Conservation (phyloP, 2,888 invertebrate species). For the Scotopteryx bipunctaria region DNA sequence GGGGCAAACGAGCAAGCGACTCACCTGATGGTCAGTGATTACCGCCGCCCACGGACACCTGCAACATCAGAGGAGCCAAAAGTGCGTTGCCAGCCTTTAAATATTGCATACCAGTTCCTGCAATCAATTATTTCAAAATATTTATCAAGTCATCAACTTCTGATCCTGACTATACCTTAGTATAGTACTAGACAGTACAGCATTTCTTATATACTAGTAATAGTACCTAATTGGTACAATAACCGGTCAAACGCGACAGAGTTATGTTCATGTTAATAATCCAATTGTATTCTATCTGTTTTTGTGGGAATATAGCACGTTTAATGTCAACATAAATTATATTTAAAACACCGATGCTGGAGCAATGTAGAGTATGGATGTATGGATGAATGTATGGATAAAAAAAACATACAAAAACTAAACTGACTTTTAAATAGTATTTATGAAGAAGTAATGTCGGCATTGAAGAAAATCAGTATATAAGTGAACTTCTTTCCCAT, state of each 20-base stretch:
- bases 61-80: too few species aligned
- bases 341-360: not conserved
- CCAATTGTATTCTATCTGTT: constrained; percentile 10
- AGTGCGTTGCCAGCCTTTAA: too few species aligned
- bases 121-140: not conserved
- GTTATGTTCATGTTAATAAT: constrained; percentile 12
- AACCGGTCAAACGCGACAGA: constrained; percentile 10
- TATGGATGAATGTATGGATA: not conserved
- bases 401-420: too few species aligned
- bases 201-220: not conserved
- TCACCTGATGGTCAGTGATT: too few species aligned
- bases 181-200: too few species aligned
- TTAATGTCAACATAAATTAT: constrained; percentile 2
- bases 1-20: too few species aligned
- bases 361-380: not conserved
- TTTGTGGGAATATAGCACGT: not conserved
- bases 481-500: too few species aligned
- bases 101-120: too few species aligned
- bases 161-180: too few species aligned
- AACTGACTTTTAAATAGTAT: not conserved
- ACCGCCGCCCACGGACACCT: too few species aligned
- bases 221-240: constrained; percentile 6
- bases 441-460: not conserved
- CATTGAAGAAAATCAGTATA: too few species aligned
- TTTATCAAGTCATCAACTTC: too few species aligned